A percentile compares a stretch with the other conserved stretches of the same genome.
These are phyloP conservation scores for Scaptomyza graminum DNA, from an alignment of 1,140 invertebrate genomes.

Conservation along the genomic window DNA sequence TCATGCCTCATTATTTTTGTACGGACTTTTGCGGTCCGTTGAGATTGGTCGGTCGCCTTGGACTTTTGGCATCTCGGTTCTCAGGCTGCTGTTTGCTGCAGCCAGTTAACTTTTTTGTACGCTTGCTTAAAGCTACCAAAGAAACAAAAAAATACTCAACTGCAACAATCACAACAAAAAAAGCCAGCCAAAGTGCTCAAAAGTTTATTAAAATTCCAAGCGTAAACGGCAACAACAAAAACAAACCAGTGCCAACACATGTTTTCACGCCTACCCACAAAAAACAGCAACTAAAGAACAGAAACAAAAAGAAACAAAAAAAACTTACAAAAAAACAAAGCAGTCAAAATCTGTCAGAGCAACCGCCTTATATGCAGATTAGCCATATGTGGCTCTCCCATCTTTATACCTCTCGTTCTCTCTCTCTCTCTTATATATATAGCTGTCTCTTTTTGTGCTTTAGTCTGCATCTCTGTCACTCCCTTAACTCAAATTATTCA, in stretches of 20 bases:
- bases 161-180: not conserved
- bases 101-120: slow-evolving; percentile 19
- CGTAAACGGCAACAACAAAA: slow-evolving; percentile 30
- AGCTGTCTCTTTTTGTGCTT: not conserved
- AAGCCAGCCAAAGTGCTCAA: slow-evolving; percentile 42
- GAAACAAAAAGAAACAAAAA: not conserved
- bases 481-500: slow-evolving; percentile 68
- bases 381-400: slow-evolving; percentile 54
- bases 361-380: slow-evolving; percentile 79
- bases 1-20: slow-evolving; percentile 83
- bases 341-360: slow-evolving; percentile 57
- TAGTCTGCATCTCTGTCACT: not conserved
- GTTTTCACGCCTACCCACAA: slow-evolving; percentile 76
- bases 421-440: not conserved
- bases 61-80: slow-evolving; percentile 53
- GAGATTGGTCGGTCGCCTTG: slow-evolving; percentile 61
- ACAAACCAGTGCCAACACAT: slow-evolving; percentile 66
- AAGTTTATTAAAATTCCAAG: slow-evolving; percentile 79
- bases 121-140: slow-evolving; percentile 4
- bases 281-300: slow-evolving; percentile 33
- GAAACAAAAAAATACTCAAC: slow-evolving; percentile 12
- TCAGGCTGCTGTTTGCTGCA: slow-evolving; percentile 42
- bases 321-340: slow-evolving; percentile 13
- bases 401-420: not conserved
- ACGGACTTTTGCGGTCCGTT: slow-evolving; percentile 77